Percentiles rank a stretch among this genome's conserved stretches.
Evolutionary conservation across 2,888 invertebrate genomes (phyloP).

Genomic region (Pteria penguin): DNA sequence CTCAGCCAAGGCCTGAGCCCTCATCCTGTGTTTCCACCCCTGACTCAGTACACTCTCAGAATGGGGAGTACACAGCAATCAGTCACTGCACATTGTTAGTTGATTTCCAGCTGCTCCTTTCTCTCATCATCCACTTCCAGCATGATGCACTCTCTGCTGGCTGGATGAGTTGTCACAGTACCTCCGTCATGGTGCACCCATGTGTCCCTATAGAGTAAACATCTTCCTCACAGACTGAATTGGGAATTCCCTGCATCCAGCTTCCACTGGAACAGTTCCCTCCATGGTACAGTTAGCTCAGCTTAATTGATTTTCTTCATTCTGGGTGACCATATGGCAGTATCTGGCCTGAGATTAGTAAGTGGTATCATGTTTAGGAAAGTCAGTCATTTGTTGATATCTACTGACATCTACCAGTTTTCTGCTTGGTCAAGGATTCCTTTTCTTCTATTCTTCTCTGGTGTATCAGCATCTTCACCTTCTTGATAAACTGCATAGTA

Average conservation of each 20-base stretch:
- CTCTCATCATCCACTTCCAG: conserved; percentile 27
- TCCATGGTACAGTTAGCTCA: background rate
- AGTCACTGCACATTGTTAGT: conserved; percentile 16
- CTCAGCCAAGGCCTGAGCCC: no score
- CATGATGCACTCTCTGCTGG: conserved; percentile 29
- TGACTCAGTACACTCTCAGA: no score
- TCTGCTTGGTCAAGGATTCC: no score
- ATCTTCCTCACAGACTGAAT: conserved; percentile 27
- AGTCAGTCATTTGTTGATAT: background rate
- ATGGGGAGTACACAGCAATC: no score
- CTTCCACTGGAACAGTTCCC: no score
- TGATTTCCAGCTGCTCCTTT: conserved; percentile 21
- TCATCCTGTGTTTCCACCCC: no score
- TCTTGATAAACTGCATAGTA: no score
- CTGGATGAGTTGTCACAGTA: conserved; percentile 8
- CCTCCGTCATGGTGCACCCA: conserved; percentile 8
- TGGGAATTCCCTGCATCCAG: conserved; percentile 33
- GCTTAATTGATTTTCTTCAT: background rate
- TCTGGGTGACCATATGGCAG: background rate
- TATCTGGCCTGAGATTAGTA: conserved; percentile 13
- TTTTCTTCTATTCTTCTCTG: no score
- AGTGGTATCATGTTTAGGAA: conserved; percentile 4
- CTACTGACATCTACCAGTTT: background rate
- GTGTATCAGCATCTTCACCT: no score
- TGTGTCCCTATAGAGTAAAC: background rate